Base-by-base conservation (phyloP, 2,888 invertebrate genomes). In the Camptogramma bilineatum region DNA sequence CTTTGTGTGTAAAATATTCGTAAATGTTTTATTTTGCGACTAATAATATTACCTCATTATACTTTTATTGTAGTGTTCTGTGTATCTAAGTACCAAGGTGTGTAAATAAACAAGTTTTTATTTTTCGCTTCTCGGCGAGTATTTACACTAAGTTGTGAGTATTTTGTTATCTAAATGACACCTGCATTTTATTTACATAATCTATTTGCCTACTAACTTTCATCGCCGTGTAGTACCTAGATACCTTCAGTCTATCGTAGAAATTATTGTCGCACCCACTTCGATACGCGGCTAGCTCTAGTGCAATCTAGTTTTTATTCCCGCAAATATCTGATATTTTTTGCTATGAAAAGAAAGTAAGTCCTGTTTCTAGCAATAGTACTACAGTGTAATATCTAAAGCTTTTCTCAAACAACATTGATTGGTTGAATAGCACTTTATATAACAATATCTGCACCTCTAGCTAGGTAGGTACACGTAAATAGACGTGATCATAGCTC, bases 311-410 rank as follows among this genome's bases (percentile, higher is more conserved):
- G 34, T 39, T 39, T 39, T 39, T 39, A 39, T 3, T 39, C 13
- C 34, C 34, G 34, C 34, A 2, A 3, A 13, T 2, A 31, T 39
- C 13, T 39, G 10, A 34, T 28, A 28, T 28, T 39, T 51, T 44
- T 44, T 50, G 28, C 46, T 16, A 59, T 59, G 50, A 51, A 50
- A 54, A 54, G 50, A 64, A 58, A 51, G 63, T 64, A 46, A 54
- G 58, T 62, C 19, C 18, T 46, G 2, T 44, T n/a, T 42, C 10
- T 16, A 44, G 44, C 44, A 16, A 44, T 44, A n/a, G 10, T 16
- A 42, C 5, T 3, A 17, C 16, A 44, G 13, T 17, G 2, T 8
- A 44, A 44, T 17, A n/a, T 7, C 5, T 42, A 42, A 16, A 16
- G 5, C 42, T 16, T 10, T n/a, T 42, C 16, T 16, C 8, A 8